Evolutionary conservation across 2,888 invertebrate genomes (phyloP), one percentile per base, ranked within the genome.

Genomic region (Fragum sueziense): DNA sequence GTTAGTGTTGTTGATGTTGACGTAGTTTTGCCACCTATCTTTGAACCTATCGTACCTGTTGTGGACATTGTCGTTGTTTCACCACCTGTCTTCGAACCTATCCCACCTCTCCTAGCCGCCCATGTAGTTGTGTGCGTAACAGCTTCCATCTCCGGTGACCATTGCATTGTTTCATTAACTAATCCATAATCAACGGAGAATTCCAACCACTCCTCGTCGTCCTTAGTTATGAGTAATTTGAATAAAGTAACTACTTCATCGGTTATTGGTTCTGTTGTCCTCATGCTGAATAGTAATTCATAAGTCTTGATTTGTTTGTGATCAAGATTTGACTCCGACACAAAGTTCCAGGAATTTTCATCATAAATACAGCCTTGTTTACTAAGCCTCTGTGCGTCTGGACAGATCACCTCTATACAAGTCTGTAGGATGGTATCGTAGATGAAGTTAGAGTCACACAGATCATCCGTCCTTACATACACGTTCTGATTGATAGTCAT

Each of bases 391-490:
- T 34, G 33, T 33, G 33, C 20, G 9, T 31, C 34, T n/a, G 62
- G 62, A 33, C 62, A 62, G 2, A 62, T 29, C 20, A 62, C 34
- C 34, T 62, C 62, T n/a, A 33, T 62, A 33, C 62, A 62, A 7
- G 62, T 34, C 20, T 62, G 33, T 4, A 62, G 62, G 1, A 62
- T 29, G 4, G 62, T 62, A 29, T 62, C 62, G 17, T 29, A 62
- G 7, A 62, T 62, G n/a, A 9, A 62, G 31, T 62, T 62, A 0
- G 34, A 34, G 31, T 29, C 33, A 62, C 62, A 62, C 33, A 62
- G 33, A 62, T 62, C 33, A 9, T 33, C 34, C 7, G 25, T 62
- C 20, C 34, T 33, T 3, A 33, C 14, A n/a, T 62, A 62, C 1
- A 62, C 62, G 34, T 62, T 62, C 20, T 62, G 25, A n/a, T 62